These are phyloP conservation scores for Takifugu flavidus DNA, from an alignment of 2,113 vertebrate species.

Conservation along the genomic window DNA sequence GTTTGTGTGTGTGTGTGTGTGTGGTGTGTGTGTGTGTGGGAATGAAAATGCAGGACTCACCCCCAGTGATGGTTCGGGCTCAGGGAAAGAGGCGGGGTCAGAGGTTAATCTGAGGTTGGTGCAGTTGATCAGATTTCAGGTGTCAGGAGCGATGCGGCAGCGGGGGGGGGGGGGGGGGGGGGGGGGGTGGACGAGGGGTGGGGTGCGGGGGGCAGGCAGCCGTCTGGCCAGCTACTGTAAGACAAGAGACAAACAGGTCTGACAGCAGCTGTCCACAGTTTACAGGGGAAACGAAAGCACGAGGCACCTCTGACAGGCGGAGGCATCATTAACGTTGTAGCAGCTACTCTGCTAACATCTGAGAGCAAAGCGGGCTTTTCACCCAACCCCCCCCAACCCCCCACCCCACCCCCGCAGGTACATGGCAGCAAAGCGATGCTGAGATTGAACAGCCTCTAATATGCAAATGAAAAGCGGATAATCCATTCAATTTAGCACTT, in stretches of 20 bases:
- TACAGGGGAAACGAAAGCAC: too few species aligned
- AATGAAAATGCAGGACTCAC: conserved; percentile 44
- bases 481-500: neutral
- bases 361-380: conserved; percentile 8
- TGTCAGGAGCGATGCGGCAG: conserved; percentile 55
- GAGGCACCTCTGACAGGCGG: conserved; percentile 14
- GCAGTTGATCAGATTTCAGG: conserved; percentile 64
- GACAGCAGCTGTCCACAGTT: conserved; percentile 4
- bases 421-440: neutral
- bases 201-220: conserved; percentile 30
- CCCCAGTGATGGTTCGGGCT: conserved; percentile 48
- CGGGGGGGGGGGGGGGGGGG: conserved; percentile 16
- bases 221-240: neutral
- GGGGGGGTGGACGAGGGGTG: conserved; percentile 7
- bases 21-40: conserved; percentile 23
- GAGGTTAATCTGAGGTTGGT: conserved; percentile 67
- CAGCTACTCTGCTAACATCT: conserved; percentile 16
- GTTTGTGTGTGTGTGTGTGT: neutral
- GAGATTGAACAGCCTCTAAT: neutral
- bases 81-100: conserved; percentile 43
- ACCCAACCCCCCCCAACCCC: too few species aligned
- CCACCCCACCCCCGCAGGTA: too few species aligned
- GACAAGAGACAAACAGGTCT: conserved; percentile 4
- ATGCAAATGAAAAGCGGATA: neutral
- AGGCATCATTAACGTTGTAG: conserved; percentile 22